phyloP scores from a whole-genome alignment of 2,888 invertebrate genomes.

The Polymixis flavicincta region DNA sequence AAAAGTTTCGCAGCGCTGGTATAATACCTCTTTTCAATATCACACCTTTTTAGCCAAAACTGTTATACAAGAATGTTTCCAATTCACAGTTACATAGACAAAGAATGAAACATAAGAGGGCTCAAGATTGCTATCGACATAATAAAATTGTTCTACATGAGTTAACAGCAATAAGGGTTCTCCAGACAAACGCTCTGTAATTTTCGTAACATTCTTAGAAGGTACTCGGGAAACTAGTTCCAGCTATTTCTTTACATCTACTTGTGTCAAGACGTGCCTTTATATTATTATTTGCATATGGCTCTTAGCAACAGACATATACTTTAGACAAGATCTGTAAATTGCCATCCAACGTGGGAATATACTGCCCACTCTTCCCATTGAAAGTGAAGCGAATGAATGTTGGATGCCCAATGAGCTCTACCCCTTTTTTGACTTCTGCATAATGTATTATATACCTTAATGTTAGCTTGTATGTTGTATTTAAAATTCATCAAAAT shows the following conservation, averaged over 20 bases:
- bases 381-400: too few species aligned
- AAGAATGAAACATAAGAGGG: conserved; percentile 17
- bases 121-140: conserved; percentile 15
- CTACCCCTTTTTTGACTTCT: too few species aligned
- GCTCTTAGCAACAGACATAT: too few species aligned
- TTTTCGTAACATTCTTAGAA: not conserved
- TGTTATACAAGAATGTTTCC: conserved; percentile 2
- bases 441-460: too few species aligned
- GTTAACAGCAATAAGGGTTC: conserved; percentile 43
- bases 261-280: not conserved
- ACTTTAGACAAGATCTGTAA: not conserved
- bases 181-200: conserved; percentile 12
- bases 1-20: too few species aligned
- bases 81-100: conserved; percentile 16
- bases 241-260: not conserved
- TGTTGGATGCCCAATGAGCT: too few species aligned
- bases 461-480: too few species aligned
- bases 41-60: not conserved
- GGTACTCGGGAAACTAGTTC: conserved; percentile 9
- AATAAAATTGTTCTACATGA: conserved; percentile 36
- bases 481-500: too few species aligned
- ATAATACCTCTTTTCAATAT: conserved; percentile 1
- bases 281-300: conserved; percentile 5
- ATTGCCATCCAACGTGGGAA: too few species aligned
- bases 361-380: too few species aligned